These are phyloP conservation scores for Periophthalmus magnuspinnatus DNA, from an alignment of 2,797 vertebrate species.

Conservation along the genomic window DNA sequence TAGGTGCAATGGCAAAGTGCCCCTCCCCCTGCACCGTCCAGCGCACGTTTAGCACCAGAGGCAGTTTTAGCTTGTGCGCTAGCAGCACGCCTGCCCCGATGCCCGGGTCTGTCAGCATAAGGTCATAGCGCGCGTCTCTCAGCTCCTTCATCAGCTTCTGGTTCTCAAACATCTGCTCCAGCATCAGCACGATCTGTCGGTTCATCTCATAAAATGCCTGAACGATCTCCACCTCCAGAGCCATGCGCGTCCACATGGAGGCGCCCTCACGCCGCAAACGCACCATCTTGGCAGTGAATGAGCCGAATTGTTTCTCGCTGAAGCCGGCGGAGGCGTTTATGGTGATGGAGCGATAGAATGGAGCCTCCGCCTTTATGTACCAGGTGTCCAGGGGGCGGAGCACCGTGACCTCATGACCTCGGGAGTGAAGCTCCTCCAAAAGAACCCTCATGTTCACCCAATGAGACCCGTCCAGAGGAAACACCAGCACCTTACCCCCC, in stretches of 20 bases:
- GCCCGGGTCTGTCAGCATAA: conserved; percentile 63
- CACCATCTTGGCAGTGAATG: conserved; percentile 2
- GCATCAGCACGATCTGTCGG: neutral
- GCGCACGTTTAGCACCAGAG: conserved; percentile 64
- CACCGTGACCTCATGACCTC: conserved; percentile 56
- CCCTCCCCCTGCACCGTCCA: conserved; percentile 63
- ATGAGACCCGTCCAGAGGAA: conserved; percentile 58
- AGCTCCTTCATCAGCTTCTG: conserved; percentile 51
- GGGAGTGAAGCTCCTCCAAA: conserved; percentile 58
- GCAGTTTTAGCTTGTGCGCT: conserved; percentile 54
- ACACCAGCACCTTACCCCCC: conserved; percentile 61
- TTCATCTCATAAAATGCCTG: conserved; percentile 19
- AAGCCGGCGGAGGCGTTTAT: conserved; percentile 20
- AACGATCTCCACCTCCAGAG: conserved; percentile 31
- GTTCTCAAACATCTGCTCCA: conserved; percentile 41
- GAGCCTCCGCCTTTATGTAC: conserved; percentile 56
- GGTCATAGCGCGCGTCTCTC: conserved; percentile 49
- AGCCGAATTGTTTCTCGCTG: conserved; percentile 12
- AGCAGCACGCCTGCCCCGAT: conserved; percentile 52
- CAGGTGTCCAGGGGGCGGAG: conserved; percentile 43
- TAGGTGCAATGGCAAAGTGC: conserved; percentile 49
- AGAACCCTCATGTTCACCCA: conserved; percentile 69
- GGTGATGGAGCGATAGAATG: conserved; percentile 32
- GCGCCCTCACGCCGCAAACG: conserved; percentile 14
- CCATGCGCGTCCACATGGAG: conserved; percentile 36